Percentiles rank a stretch among this genome's conserved stretches.
Conservation (phyloP, 2,797 vertebrate genomes). For the Melanotaenia pygmaea region DNA sequence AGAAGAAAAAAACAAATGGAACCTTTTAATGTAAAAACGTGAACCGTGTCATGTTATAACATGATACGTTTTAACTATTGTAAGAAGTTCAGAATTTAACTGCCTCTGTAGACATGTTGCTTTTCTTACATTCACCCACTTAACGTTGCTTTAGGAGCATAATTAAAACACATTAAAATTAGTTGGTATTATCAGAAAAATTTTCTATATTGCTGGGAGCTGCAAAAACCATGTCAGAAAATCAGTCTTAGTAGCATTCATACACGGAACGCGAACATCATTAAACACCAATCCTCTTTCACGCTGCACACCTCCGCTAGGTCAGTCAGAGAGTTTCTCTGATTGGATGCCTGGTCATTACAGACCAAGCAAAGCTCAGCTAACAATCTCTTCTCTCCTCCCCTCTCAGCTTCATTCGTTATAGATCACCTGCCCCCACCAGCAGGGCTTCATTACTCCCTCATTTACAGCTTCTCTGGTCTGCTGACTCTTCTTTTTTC, state of each 20-base stretch:
- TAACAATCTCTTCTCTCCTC: constrained; percentile 41
- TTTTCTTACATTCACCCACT: neutral
- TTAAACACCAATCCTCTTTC: constrained; percentile 41
- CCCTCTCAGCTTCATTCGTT: constrained; percentile 74
- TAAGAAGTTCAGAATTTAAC: no score
- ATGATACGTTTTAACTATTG: no score
- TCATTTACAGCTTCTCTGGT: constrained; percentile 73
- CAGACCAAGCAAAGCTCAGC: constrained; percentile 42
- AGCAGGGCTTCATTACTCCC: constrained; percentile 77
- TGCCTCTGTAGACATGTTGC: neutral
- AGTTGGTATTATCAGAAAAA: neutral
- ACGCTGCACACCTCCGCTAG: constrained; percentile 26
- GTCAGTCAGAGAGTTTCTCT: constrained; percentile 28
- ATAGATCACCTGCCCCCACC: constrained; percentile 80
- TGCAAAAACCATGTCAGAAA: constrained; percentile 16
- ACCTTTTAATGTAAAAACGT: no score
- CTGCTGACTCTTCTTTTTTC: constrained; percentile 75
- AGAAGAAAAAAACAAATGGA: no score
- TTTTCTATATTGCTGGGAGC: neutral
- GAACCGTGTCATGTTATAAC: no score
- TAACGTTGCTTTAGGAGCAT: neutral
- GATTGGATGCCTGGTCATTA: constrained; percentile 56
- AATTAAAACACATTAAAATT: neutral
- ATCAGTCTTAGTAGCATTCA: constrained; percentile 28
- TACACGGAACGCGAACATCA: constrained; percentile 30